These are phyloP conservation scores for Mustela nigripes DNA, from an alignment of 2,113 vertebrate genomes.

Conservation along the genomic window DNA sequence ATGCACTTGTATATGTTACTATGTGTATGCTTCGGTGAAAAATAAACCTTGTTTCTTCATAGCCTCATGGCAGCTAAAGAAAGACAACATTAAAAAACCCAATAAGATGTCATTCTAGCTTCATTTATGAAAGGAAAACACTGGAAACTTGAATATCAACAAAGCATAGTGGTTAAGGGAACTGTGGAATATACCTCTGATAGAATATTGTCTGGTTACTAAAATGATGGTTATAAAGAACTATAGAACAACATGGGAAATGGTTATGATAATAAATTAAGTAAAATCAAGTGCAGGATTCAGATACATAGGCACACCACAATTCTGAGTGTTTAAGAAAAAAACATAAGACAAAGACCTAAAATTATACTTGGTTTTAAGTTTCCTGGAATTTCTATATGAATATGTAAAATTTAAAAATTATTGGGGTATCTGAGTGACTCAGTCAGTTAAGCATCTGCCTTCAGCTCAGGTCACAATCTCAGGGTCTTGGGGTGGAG, in stretches of 20 bases:
- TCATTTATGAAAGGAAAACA: slow-evolving; percentile 37
- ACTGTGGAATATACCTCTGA: not conserved
- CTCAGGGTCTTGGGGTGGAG: too few relatives aligned
- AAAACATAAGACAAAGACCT: not conserved
- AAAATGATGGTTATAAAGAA: not conserved
- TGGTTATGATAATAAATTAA: not conserved
- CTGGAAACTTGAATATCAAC: not conserved
- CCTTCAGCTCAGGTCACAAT: too few relatives aligned
- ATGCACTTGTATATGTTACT: not conserved
- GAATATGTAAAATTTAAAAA: not conserved
- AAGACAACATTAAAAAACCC: not conserved
- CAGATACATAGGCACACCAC: not conserved
- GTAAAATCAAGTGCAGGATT: not conserved
- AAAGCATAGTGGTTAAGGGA: not conserved
- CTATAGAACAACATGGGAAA: not conserved
- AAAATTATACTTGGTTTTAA: not conserved
- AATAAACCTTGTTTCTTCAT: not conserved
- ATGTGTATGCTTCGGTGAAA: not conserved
- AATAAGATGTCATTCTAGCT: not conserved
- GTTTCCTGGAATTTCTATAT: not conserved
- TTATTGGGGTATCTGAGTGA: not conserved
- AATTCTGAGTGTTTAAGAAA: not conserved
- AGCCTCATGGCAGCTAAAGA: not conserved
- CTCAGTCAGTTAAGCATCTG: too few relatives aligned
- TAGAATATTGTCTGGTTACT: slow-evolving; percentile 16